Conservation (phyloP, 92 coral and sea anemone species). For the Metridium senile region DNA sequence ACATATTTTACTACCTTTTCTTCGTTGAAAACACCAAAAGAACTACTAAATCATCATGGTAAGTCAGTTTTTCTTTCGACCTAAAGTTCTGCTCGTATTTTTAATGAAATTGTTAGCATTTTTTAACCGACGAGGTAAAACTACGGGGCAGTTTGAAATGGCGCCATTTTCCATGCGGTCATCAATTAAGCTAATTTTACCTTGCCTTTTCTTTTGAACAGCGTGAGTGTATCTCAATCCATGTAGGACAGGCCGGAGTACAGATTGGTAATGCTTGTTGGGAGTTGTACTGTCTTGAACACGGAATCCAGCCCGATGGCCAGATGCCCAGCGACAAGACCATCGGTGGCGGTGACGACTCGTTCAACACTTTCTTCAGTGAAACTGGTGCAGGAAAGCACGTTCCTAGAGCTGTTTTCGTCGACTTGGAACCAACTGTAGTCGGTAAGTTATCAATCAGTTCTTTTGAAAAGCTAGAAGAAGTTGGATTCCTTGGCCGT, state of each 20-base stretch:
- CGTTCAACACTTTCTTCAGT: conserved; percentile 83
- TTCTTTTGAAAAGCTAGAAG: too few relatives aligned
- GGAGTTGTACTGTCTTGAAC: conserved; percentile 93
- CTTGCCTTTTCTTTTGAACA: not conserved
- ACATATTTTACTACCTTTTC: not conserved
- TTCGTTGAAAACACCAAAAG: not conserved
- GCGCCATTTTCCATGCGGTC: too few relatives aligned
- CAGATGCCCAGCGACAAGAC: conserved; percentile 88
- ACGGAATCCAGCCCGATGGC: conserved; percentile 93
- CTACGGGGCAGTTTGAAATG: not conserved
- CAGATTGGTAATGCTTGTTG: conserved; percentile 91
- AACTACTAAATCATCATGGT: not conserved
- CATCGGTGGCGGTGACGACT: conserved; percentile 71
- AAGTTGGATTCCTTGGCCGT: too few relatives aligned
- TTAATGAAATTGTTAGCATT: not conserved
- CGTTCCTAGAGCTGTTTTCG: conserved; percentile 73
- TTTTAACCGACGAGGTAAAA: not conserved
- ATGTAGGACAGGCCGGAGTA: conserved; percentile 89
- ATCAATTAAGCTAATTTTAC: too few relatives aligned
- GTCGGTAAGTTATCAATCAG: conserved; percentile 31
- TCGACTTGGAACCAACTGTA: conserved; percentile 73
- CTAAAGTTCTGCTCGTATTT: not conserved
- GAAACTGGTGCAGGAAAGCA: conserved; percentile 82
- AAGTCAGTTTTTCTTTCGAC: not conserved
- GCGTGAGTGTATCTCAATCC: conserved; percentile 80